Percentiles rank a stretch among this genome's conserved stretches.
Conservation (phyloP, 1,140 invertebrate species). For the Odontomachus brunneus region DNA sequence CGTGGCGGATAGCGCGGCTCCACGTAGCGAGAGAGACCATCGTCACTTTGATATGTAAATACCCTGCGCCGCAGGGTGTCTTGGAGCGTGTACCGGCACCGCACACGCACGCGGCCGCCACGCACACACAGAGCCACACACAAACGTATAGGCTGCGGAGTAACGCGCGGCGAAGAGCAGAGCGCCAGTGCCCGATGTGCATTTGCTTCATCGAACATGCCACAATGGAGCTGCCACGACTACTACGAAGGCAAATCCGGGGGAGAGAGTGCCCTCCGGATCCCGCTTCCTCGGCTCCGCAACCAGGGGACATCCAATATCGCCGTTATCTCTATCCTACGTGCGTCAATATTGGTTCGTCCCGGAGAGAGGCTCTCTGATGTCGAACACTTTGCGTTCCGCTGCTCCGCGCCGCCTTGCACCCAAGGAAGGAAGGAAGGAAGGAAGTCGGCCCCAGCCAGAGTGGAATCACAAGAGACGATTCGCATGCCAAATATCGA, state of each 20-base stretch:
- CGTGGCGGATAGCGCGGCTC: constrained; percentile 50
- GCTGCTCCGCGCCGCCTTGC: not conserved
- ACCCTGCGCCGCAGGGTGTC: constrained; percentile 76
- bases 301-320: constrained; percentile 83
- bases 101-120: constrained; percentile 36
- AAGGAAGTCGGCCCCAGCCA: not conserved
- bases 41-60: constrained; percentile 84
- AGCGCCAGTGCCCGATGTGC: constrained; percentile 79
- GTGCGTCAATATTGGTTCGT: constrained; percentile 82
- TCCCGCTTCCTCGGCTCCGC: constrained; percentile 58
- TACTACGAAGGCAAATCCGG: constrained; percentile 77
- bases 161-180: constrained; percentile 66
- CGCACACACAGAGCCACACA: constrained; percentile 23
- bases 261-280: constrained; percentile 45
- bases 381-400: constrained; percentile 51
- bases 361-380: constrained; percentile 40
- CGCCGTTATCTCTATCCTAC: constrained; percentile 81
- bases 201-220: constrained; percentile 83
- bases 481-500: constrained; percentile 14
- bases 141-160: constrained; percentile 37
- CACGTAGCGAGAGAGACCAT: constrained; percentile 64
- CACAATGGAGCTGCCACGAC: constrained; percentile 79
- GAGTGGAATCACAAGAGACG: not conserved
- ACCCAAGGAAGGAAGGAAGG: not conserved
- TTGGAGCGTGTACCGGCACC: constrained; percentile 60